Evolutionary conservation across 2,888 invertebrate species (phyloP).

Genomic region (Nemotelus pantherinus): DNA sequence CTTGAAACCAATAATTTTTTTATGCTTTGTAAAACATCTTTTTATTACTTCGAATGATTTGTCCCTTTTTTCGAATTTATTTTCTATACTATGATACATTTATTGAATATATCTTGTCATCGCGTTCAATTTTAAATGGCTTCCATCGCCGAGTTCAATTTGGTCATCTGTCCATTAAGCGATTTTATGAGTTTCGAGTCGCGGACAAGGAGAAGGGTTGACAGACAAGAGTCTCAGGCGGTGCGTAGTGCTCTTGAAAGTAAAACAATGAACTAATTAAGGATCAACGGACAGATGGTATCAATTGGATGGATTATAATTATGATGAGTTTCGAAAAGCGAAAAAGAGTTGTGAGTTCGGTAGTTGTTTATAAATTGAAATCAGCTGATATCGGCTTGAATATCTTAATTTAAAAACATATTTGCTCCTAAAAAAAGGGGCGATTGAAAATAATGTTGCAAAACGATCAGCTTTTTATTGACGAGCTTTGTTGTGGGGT

Average conservation of each 20-base stretch:
- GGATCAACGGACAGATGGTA: conserved; percentile 2
- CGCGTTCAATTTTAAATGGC: conserved; percentile 25
- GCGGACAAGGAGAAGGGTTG: conserved; percentile 15
- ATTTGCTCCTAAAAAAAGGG: too few relatives aligned
- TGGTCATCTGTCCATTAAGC: conserved; percentile 24
- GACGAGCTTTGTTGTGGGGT: too few relatives aligned
- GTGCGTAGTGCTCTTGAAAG: background rate
- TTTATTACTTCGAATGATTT: conserved; percentile 13
- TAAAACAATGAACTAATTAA: conserved; percentile 7
- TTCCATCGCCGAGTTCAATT: conserved; percentile 8
- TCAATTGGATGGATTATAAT: background rate
- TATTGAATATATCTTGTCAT: conserved; percentile 30
- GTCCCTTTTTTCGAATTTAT: conserved; percentile 1
- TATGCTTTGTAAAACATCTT: background rate
- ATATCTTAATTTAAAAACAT: too few relatives aligned
- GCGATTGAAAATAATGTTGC: too few relatives aligned
- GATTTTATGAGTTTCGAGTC: conserved; percentile 4
- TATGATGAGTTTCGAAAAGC: too few relatives aligned
- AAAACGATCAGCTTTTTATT: too few relatives aligned
- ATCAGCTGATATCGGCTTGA: too few relatives aligned
- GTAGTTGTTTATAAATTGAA: too few relatives aligned
- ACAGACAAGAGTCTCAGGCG: conserved; percentile 12
- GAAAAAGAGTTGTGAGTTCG: too few relatives aligned
- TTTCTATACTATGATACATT: conserved; percentile 8
- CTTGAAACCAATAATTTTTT: conserved; percentile 13